Evolutionary conservation across 2,797 vertebrate genomes (phyloP), one percentile per base, ranked within the genome.

Genomic region (Aratinga solstitialis): DNA sequence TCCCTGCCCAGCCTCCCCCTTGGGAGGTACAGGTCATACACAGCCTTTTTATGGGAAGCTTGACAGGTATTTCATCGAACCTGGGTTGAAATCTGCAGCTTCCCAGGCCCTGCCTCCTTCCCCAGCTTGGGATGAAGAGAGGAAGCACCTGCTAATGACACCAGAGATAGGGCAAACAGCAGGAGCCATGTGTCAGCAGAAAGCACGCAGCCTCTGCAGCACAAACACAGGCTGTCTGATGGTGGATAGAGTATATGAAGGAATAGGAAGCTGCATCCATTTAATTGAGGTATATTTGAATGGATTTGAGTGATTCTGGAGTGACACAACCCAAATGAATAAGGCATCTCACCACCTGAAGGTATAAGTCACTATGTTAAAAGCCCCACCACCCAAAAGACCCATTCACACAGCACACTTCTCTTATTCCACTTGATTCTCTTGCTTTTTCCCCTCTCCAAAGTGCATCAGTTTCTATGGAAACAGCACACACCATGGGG

Each of bases 41-140:
- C 43, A 61, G 48, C 26, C 89, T 91, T 81, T 80, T 93, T 53
- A 81, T 83, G 61, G 85, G 66, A 87, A 48, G 51, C 45, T 90
- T 92, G 82, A 91, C 89, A 95, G 90, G 81, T 94, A 93, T 89
- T 93, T 93, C 79, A 90, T 53, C 93, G 92, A 95, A 92, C 56
- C 61, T 79, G 22, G 77, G 77, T 17, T 78, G 43, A 89, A 95
- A 91, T 50, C 67, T 26, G 73, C 59, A 63, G 77, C 77, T 91
- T 90, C 71, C 66, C 80, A 90, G 59, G 87, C 77, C 53, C 77
- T 91, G 58, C 56, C 87, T 93, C 58, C 82, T 90, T 93, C 80
- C 84, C 77, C 87, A 93, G 29, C 93, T 90, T 89, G 82, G 83
- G 69, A 67, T 75, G 84, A 84, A 80, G 88, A 89, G 58, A 69